phyloP scores from a whole-genome alignment of 2,113 vertebrate genomes.

The Drymodes brunneopygia region DNA sequence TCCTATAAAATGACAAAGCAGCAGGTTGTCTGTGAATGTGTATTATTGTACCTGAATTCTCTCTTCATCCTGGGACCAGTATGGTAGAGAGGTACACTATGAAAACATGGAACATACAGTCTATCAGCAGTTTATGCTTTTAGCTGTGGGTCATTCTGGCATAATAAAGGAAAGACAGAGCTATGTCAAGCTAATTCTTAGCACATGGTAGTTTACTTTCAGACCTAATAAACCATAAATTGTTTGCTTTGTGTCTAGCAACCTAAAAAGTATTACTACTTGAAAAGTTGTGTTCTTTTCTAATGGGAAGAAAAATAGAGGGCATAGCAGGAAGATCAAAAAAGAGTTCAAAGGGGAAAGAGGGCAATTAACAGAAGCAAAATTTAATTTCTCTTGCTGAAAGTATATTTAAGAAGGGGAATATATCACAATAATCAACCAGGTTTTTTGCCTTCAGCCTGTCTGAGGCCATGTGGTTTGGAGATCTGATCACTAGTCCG shows the following conservation, averaged over 20 bases:
- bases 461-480: conserved; percentile 69
- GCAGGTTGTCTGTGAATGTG: neutral
- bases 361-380: neutral
- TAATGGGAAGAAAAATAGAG: neutral
- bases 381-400: conserved; percentile 37
- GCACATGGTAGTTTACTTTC: neutral
- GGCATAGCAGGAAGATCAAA: neutral
- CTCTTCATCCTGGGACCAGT: too few relatives aligned
- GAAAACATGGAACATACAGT: too few relatives aligned
- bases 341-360: neutral
- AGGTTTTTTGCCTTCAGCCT: conserved; percentile 69
- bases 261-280: neutral
- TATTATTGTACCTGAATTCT: neutral
- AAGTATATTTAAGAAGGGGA: conserved; percentile 48
- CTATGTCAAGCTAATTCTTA: too few relatives aligned
- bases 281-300: neutral
- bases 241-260: conserved; percentile 7
- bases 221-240: neutral
- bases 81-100: too few relatives aligned
- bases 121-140: too few relatives aligned
- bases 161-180: too few relatives aligned
- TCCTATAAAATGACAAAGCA: neutral
- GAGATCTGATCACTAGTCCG: conserved; percentile 66
- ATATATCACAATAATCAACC: conserved; percentile 63
- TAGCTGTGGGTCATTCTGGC: too few relatives aligned